Evolutionary conservation across 1,140 invertebrate genomes (phyloP), one percentile per base, ranked within the genome.

Genomic region (Hypothenemus hampei): DNA sequence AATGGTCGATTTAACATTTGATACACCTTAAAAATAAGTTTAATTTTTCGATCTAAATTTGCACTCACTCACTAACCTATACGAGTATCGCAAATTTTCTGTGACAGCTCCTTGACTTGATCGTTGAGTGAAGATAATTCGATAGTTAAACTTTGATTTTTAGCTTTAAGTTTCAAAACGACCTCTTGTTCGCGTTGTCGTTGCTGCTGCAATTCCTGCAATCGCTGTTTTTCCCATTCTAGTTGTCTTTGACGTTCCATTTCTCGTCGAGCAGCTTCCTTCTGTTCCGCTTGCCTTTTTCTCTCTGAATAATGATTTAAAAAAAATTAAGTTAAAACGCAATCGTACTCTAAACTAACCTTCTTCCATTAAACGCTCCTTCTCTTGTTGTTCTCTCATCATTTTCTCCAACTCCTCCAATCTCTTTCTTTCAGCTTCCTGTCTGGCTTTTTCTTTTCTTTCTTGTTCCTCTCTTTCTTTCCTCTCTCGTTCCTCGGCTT

Each of bases 201-300:
- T 65, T 93, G 85, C 36, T 83, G 78, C 72, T 93, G 84, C 46
- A 95, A 75, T 70, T 95, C 91, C 50, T 89, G 82, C 26, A 86
- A 64, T 68, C 93, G 83, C 67, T 96, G 91, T 67, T 87, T 90
- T 73, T 98, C 96, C 93, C 94, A 96, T 75, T 98, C 95, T 54
- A 93, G 77, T 65, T 96, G 91, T 35, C 95, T 80, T 66, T 98
- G 94, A 55, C 93, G 79, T 69, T 98, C 95, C 81, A 97, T 85
- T 75, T 97, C 93, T 79, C 81, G 83, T 66, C 85, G 76, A 11
- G 85, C 86, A 40, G 83, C 81, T 73, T 92, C 91, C 65, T 87
- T 81, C 71, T 91, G 88, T 62, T 89, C 86, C 22, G 85, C 78
- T 39, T 80, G 79, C 55, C 85, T 73, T 68, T 81, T 83, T 44